Conservation (phyloP, 2,797 vertebrate genomes). For the Eptatretus atami region DNA sequence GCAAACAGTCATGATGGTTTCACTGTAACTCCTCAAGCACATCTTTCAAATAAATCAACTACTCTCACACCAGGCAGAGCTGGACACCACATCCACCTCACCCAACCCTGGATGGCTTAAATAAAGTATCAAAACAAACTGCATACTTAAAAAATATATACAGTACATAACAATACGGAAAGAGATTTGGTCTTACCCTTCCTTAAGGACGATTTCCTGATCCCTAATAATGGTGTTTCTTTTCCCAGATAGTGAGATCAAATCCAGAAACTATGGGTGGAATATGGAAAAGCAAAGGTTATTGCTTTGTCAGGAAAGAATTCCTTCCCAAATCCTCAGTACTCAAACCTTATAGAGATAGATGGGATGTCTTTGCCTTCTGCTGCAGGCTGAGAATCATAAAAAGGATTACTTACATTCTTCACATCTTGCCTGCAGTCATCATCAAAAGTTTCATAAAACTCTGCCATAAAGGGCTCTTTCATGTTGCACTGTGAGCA, state of each 20-base stretch:
- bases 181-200: conserved; percentile 35
- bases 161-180: neutral
- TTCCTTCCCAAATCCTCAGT: too few species aligned
- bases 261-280: conserved; percentile 43
- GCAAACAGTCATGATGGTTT: too few species aligned
- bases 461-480: conserved; percentile 85
- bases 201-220: conserved; percentile 81
- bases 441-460: conserved; percentile 93
- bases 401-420: conserved; percentile 38
- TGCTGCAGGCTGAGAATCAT: neutral
- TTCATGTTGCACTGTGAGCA: conserved; percentile 70
- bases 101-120: too few species aligned
- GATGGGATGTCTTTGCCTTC: too few species aligned
- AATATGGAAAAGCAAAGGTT: conserved; percentile 6
- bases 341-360: too few species aligned
- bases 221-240: conserved; percentile 87
- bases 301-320: neutral
- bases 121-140: too few species aligned
- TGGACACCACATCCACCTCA: too few species aligned
- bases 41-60: too few species aligned
- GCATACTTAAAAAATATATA: too few species aligned
- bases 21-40: too few species aligned
- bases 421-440: conserved; percentile 92
- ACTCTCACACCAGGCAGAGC: too few species aligned
- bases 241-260: conserved; percentile 85